A percentile compares a stretch with the other conserved stretches of the same genome.
Evolutionary conservation across 2,888 invertebrate species (phyloP).

Genomic region (Stramonita haemastoma): DNA sequence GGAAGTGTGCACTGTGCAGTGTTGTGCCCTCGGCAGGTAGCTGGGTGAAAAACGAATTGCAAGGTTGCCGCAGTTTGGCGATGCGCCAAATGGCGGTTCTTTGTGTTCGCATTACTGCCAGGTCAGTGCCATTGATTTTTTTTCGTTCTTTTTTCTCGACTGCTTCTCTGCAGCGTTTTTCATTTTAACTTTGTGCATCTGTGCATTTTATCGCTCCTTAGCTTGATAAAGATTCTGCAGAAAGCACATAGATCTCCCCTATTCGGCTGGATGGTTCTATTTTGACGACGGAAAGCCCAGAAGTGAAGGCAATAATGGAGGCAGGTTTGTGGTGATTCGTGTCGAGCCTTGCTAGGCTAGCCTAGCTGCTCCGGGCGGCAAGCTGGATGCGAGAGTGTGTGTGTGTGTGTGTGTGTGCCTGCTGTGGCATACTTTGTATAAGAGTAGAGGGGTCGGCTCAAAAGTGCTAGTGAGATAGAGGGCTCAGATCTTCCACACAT

Average conservation of each 20-base stretch:
- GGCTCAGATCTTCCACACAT: background rate
- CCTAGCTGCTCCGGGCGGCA: slow-evolving; percentile 8
- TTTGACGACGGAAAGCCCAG: slow-evolving; percentile 2
- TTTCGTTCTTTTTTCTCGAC: background rate
- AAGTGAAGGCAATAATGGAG: background rate
- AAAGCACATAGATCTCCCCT: background rate
- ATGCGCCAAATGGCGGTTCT: slow-evolving; percentile 37
- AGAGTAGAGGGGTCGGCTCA: slow-evolving; percentile 34
- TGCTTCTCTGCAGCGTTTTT: background rate
- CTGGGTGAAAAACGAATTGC: slow-evolving; percentile 29
- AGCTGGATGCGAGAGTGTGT: slow-evolving; percentile 14
- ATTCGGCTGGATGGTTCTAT: background rate
- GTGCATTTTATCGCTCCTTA: background rate
- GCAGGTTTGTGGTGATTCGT: background rate
- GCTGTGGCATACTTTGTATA: slow-evolving; percentile 14
- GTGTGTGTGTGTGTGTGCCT: background rate
- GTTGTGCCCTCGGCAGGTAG: slow-evolving; percentile 36
- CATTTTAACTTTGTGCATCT: background rate
- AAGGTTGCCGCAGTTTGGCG: slow-evolving; percentile 13
- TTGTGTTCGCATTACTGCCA: slow-evolving; percentile 33
- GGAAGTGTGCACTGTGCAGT: slow-evolving; percentile 33
- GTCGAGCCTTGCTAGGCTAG: background rate
- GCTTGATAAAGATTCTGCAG: background rate
- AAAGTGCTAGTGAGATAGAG: background rate
- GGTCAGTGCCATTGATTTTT: slow-evolving; percentile 34